Evolutionary conservation across 2,888 invertebrate species (phyloP).

Genomic region (Doris montereyensis): DNA sequence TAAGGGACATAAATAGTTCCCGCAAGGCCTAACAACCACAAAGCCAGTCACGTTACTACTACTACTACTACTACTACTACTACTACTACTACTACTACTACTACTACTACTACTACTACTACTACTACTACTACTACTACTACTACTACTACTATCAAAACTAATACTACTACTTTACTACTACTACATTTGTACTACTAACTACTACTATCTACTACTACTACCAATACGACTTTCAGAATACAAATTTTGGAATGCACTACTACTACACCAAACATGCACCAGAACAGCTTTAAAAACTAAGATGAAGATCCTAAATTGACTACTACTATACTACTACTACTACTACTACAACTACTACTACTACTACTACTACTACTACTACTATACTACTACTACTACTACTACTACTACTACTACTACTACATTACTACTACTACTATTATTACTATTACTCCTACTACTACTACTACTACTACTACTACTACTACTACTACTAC

Average conservation of each 20-base stretch:
- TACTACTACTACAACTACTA: conserved; percentile 6
- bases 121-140: not conserved
- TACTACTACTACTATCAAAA: not conserved
- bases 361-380: conserved; percentile 29
- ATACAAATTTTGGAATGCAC: no score
- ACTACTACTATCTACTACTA: no score
- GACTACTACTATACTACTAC: not conserved
- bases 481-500: not conserved
- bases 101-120: conserved; percentile 4
- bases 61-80: conserved; percentile 23
- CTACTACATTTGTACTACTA: no score
- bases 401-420: not conserved
- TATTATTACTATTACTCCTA: not conserved
- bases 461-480: not conserved
- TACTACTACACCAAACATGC: no score
- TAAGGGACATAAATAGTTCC: no score
- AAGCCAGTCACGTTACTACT: no score
- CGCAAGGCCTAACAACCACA: no score
- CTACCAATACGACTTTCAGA: no score
- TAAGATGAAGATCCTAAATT: no score
- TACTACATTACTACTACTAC: not conserved
- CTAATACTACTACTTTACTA: no score
- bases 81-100: conserved; percentile 31
- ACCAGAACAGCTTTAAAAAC: no score
- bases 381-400: conserved; percentile 35